Base-by-base conservation (phyloP, 2,888 invertebrate genomes). In the Steinernema scapterisci region DNA sequence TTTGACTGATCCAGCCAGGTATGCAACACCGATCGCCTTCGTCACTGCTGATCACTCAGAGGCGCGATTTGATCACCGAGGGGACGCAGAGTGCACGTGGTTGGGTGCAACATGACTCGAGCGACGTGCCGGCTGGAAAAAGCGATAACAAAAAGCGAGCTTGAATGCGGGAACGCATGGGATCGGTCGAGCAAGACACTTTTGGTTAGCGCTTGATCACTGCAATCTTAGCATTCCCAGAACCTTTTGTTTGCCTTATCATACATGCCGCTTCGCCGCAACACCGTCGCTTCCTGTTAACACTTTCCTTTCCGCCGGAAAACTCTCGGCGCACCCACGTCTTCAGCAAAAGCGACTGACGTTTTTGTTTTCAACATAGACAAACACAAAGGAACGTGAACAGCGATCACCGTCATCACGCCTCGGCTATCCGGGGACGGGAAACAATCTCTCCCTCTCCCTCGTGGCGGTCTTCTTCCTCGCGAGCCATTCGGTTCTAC, bases 31-130 rank as follows among this genome's bases (percentile, higher is more conserved):
- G 54, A 25, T 54, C 19, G 54, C 9, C 51, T 16, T 19, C n/a
- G 38, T 38, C 5, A 3, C 13, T 9, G 31, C 11, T 27, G 63
- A 63, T 63, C 63, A 31, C 6, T 48, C 63, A n/a, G 63, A 1
- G 23, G 63, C 16, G 63, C 16, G 27, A 31, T 63, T 63, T 63
- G 27, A 63, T 63, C 38, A 63, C 31, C 27, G 31, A 63, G 7
- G 13, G 27, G 31, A 27, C 63, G 63, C 27, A 3, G 63, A 63
- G 63, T 63, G 63, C 63, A 63, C 63, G 63, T 63, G 63, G 5
- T 31, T 31, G 63, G 48, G 48, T 19, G 63, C 31, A 63, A 63
- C 38, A 38, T 9, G 13, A 48, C 13, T 7, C 13, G 48, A 38
- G 38, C 9, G 38, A 38, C 38, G 38, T 38, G 38, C 38, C 38